Evolutionary conservation across 1,140 invertebrate species (phyloP).

Genomic region (Coboldia fuscipes): DNA sequence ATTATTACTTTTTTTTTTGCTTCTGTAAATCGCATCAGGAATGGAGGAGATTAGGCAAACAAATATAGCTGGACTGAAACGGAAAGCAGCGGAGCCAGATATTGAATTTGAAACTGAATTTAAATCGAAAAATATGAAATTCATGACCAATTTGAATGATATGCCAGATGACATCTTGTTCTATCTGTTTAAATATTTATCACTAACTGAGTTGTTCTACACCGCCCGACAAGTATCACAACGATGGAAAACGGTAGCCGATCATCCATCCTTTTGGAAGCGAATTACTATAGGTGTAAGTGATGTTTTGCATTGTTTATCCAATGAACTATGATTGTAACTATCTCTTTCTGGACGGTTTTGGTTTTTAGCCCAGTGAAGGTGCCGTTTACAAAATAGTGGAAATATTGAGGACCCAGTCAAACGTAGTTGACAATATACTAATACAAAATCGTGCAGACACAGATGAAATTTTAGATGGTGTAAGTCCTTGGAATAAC

Average conservation of each 20-base stretch:
- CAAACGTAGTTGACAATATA: background rate
- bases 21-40: no score
- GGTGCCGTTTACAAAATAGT: background rate
- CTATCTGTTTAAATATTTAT: background rate
- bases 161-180: background rate
- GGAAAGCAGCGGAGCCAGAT: no score
- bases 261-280: background rate
- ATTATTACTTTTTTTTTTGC: no score
- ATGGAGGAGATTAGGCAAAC: no score
- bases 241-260: background rate
- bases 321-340: background rate
- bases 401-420: background rate
- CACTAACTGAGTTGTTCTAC: background rate
- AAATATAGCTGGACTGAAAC: no score
- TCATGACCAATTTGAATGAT: background rate
- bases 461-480: background rate
- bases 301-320: background rate
- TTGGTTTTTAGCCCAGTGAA: no score
- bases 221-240: background rate
- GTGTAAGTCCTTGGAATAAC: background rate
- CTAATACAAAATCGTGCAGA: background rate
- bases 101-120: no score
- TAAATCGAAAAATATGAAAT: no score
- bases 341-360: no score
- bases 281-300: background rate